Evolutionary conservation across 2,113 vertebrate species (phyloP), one percentile per base, ranked within the genome.

Genomic region (Chionis minor): DNA sequence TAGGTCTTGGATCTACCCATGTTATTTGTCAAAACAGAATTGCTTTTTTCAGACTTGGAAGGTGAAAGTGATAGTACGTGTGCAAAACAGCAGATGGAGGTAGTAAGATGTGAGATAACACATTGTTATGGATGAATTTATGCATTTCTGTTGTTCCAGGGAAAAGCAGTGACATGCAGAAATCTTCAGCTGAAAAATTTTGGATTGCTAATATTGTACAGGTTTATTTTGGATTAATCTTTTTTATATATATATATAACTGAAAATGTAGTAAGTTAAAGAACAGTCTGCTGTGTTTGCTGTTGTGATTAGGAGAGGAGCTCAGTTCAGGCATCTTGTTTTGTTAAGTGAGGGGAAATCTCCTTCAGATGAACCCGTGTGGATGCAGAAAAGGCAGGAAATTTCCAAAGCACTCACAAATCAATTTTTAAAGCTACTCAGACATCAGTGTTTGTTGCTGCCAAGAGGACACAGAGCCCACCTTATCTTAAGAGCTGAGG

Each of bases 81-180:
- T 63, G 55, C 30, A 66, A 88, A 94, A 81, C 79, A 90, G 74
- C 75, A 95, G 92, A 90, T 86, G 86, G 94, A 77, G 85, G 33
- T 44, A 95, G 51, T 94, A 93, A 93, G 55, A 58, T 74, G 44
- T 83, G 63, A 92, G 51, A 81, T 63, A 74, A 18, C 9, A 21
- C 24, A 13, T 77, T 86, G 54, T 70, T 18, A 62, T 23, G 3
- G 20, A 52, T 40, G 15, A 78, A 52, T 51, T 26, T 58, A 56
- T 40, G 24, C 8, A 73, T 80, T 94, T 83, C 44, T 77, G 23
- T 78, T 91, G 42, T 86, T 73, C 8, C 52, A 90, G 33, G 9
- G 55, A 90, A 90, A 88, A 92, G 23, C 21, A 27, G 40, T 74
- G 20, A 14, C 0, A 1, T 24, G 16, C 42, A 74, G 28, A 81